phyloP scores from a whole-genome alignment of 2,113 vertebrate species.

The Thomomys bottae region DNA sequence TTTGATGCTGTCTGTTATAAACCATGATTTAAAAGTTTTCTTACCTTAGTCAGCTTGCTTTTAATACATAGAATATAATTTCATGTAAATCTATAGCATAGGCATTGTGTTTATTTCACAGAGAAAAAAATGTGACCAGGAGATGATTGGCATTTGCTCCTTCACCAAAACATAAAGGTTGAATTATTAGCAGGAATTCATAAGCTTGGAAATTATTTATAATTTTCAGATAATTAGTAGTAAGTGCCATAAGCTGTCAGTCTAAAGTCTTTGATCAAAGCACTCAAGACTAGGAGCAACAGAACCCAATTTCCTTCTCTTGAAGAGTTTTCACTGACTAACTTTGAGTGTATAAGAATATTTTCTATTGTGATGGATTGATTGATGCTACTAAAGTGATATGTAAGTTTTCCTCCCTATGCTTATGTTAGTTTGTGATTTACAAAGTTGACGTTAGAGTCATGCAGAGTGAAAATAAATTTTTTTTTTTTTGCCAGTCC shows the following conservation, averaged over 20 bases:
- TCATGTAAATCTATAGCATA: background rate
- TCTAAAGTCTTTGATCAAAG: background rate
- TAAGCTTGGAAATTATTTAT: background rate
- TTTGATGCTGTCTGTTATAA: slow-evolving; percentile 22
- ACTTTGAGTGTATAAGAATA: background rate
- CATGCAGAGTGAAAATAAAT: slow-evolving; percentile 9
- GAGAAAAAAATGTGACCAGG: slow-evolving; percentile 7
- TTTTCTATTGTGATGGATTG: background rate
- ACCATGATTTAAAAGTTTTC: background rate
- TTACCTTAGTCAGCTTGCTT: background rate
- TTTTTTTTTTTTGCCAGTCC: too few relatives aligned
- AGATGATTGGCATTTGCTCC: background rate
- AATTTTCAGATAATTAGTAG: slow-evolving; percentile 17
- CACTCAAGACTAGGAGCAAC: background rate
- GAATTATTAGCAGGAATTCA: background rate
- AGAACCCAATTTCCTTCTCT: background rate
- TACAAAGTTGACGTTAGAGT: slow-evolving; percentile 36
- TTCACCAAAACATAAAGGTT: background rate
- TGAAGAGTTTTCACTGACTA: background rate
- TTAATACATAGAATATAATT: background rate
- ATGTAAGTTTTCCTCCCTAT: background rate
- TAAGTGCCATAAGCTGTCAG: background rate
- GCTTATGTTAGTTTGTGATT: slow-evolving; percentile 1
- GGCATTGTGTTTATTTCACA: background rate
- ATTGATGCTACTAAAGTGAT: background rate